Evolutionary conservation across 2,113 vertebrate species (phyloP), one percentile per base, ranked within the genome.

Genomic region (Riparia riparia): DNA sequence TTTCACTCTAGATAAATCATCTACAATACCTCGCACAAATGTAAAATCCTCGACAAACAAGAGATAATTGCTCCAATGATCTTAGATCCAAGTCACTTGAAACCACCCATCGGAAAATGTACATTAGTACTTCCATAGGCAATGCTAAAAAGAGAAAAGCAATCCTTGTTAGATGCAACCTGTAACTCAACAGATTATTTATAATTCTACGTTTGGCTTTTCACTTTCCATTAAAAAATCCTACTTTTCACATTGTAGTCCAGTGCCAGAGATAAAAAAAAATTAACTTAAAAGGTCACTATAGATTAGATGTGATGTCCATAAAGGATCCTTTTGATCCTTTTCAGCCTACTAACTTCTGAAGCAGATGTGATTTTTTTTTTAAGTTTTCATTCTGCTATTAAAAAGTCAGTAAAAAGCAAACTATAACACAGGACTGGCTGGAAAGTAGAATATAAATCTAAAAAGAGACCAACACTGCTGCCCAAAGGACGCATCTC

Each of bases 91-190:
- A 97, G 84, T 99, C 99, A 92, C 98, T 99, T 10, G 99, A 99
- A 96, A 99, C 99, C 77, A 99, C 99, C 99, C 99, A 99, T 51
- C 99, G 99, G 95, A 99, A 99, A 97, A 99, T 98, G 97, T 99
- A 99, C 99, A 99, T 99, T 45, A 99, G 97, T 92, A 99, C 98
- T 96, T 99, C 99, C 96, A 98, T 97, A 6, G 99, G 99, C 97
- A 99, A 97, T 2, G 96, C 99, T 99, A 97, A 73, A 82, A 93
- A 74, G 39, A 96, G 49, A 92, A 83, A 81, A 95, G 0, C 90
- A 72, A 50, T n/a, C 51, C 69, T 47, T 82, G 42, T 90, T 69
- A 91, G 42, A 89, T 11, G 34, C 10, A 80, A 51, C 45, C 12
- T 53, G 17, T 58, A 73, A 44, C 72, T 44, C 74, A 82, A 44